Percentiles rank a stretch among this genome's conserved stretches.
Conservation (phyloP, 1,140 invertebrate genomes). For the Papilio dardanus region DNA sequence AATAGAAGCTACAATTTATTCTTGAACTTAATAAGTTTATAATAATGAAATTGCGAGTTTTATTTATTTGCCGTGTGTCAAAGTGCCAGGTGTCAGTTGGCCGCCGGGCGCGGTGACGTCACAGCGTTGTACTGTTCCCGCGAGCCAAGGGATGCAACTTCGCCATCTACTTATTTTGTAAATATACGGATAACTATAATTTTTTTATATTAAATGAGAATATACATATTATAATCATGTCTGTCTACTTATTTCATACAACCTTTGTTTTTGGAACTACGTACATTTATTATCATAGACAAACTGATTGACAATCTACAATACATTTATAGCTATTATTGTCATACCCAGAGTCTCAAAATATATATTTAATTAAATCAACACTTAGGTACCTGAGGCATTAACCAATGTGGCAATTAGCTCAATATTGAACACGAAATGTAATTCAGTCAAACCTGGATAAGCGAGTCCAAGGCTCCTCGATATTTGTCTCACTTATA, state of each 20-base stretch:
- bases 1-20: background rate
- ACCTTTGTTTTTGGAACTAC: too few relatives aligned
- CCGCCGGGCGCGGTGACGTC: background rate
- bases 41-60: background rate
- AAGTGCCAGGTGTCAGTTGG: conserved; percentile 2
- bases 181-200: conserved; percentile 77
- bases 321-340: too few relatives aligned
- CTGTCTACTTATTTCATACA: conserved; percentile 51
- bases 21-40: background rate
- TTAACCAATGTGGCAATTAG: too few relatives aligned
- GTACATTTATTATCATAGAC: too few relatives aligned
- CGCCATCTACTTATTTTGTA: conserved; percentile 77
- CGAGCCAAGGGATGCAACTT: conserved; percentile 54
- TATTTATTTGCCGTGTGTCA: background rate
- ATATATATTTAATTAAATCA: too few relatives aligned
- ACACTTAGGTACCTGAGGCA: too few relatives aligned
- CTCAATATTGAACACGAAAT: too few relatives aligned
- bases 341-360: too few relatives aligned
- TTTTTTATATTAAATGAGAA: conserved; percentile 80
- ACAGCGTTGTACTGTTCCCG: conserved; percentile 36
- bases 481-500: too few relatives aligned
- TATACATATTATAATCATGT: conserved; percentile 74
- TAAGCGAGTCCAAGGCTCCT: too few relatives aligned
- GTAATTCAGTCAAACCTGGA: too few relatives aligned
- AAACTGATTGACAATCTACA: too few relatives aligned